phyloP scores from a whole-genome alignment of 2,888 invertebrate genomes.

The Scaptomyza flava region DNA sequence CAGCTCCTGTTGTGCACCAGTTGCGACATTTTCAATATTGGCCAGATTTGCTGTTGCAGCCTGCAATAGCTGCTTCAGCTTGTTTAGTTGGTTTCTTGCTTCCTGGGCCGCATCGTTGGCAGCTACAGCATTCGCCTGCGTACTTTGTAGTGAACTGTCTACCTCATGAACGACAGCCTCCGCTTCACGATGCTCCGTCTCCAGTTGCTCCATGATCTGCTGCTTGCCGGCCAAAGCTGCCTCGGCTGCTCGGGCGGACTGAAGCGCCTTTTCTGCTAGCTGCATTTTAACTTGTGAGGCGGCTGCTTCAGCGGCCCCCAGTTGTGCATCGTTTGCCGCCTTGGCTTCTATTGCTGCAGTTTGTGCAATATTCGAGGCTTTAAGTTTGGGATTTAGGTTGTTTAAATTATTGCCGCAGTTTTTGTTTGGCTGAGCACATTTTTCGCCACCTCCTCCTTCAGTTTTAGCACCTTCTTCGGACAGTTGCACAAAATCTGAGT shows the following conservation, averaged over 20 bases:
- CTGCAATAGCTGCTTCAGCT: slow-evolving; percentile 84
- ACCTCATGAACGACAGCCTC: slow-evolving; percentile 88
- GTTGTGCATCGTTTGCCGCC: slow-evolving; percentile 90
- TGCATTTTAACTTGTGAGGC: slow-evolving; percentile 90
- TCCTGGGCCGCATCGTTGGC: slow-evolving; percentile 88
- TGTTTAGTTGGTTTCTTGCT: slow-evolving; percentile 86
- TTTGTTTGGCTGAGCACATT: neutral
- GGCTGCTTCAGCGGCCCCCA: slow-evolving; percentile 89
- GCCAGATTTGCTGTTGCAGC: slow-evolving; percentile 86
- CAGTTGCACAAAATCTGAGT: slow-evolving; percentile 27
- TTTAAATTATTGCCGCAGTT: neutral
- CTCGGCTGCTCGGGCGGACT: slow-evolving; percentile 90
- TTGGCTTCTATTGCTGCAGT: slow-evolving; percentile 90
- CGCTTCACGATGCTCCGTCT: slow-evolving; percentile 88
- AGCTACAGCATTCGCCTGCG: slow-evolving; percentile 87
- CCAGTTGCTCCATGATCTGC: slow-evolving; percentile 88
- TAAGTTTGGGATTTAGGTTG: slow-evolving; percentile 80
- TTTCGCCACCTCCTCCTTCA: neutral
- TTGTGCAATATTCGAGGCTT: slow-evolving; percentile 88
- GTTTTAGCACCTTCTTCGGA: slow-evolving; percentile 11
- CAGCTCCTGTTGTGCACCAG: slow-evolving; percentile 87
- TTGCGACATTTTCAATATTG: slow-evolving; percentile 87
- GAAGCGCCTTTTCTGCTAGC: slow-evolving; percentile 89
- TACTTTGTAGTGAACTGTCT: slow-evolving; percentile 87
- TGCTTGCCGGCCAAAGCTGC: slow-evolving; percentile 89